These are phyloP conservation scores for Eulemur rufifrons DNA, from an alignment of 2,113 vertebrate genomes.

Conservation along the genomic window DNA sequence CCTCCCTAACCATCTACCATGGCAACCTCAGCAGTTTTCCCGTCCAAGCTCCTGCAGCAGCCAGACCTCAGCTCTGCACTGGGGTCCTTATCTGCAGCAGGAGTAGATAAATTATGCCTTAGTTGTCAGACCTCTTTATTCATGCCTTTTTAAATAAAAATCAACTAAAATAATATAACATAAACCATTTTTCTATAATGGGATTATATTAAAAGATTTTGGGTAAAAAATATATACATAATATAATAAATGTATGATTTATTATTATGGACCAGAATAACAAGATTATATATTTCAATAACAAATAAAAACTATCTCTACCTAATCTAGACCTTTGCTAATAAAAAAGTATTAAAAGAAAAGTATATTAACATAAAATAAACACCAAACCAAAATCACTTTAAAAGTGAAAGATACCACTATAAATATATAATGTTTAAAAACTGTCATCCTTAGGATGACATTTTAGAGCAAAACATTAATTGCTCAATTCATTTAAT, in stretches of 20 bases:
- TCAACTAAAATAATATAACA: neutral
- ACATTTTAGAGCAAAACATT: neutral
- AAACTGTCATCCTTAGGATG: neutral
- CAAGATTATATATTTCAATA: neutral
- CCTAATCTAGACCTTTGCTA: neutral
- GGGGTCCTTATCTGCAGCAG: neutral
- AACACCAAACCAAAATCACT: neutral
- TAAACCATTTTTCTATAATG: neutral
- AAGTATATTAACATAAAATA: neutral
- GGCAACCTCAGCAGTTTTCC: neutral
- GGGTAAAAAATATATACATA: neutral
- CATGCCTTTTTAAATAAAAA: neutral
- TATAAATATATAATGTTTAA: neutral
- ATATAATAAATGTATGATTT: neutral
- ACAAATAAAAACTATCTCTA: neutral
- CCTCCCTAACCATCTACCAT: neutral
- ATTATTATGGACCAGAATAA: too few relatives aligned
- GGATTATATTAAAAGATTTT: neutral
- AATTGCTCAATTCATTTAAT: neutral
- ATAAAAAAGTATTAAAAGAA: neutral
- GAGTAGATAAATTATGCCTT: neutral
- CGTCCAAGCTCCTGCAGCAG: accelerated
- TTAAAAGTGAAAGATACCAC: neutral
- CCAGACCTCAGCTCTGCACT: neutral
- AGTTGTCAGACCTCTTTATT: neutral